phyloP scores from a whole-genome alignment of 2,888 invertebrate species.

The Callyntrura sp. region DNA sequence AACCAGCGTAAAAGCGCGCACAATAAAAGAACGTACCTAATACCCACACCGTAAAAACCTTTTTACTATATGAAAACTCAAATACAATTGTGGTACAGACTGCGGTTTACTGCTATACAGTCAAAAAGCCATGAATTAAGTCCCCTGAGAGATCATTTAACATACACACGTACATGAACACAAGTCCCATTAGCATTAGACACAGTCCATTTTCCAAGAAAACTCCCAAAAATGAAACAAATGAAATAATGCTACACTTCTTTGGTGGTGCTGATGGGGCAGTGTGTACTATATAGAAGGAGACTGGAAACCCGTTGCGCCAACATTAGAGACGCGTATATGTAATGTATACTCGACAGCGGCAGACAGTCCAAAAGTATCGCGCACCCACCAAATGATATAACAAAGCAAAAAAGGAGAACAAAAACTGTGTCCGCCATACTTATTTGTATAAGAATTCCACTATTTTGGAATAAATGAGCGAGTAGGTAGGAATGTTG shows the following conservation, averaged over 20 bases:
- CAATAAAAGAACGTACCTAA: not conserved
- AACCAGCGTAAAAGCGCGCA: constrained; percentile 34
- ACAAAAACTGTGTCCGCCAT: constrained; percentile 30
- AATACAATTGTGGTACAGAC: constrained; percentile 65
- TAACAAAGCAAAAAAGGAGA: not conserved
- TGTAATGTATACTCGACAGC: not conserved
- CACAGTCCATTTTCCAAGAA: constrained; percentile 82
- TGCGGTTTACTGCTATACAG: constrained; percentile 52
- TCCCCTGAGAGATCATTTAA: constrained; percentile 82
- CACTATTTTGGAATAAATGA: constrained; percentile 37
- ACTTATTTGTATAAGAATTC: constrained; percentile 1
- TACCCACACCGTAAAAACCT: not conserved
- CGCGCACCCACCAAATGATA: not conserved
- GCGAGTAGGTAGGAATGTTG: not conserved
- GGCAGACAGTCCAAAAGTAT: not conserved
- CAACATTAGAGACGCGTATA: not conserved
- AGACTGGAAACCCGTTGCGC: not conserved
- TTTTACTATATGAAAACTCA: not conserved
- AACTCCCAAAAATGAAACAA: constrained; percentile 81
- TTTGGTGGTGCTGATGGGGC: constrained; percentile 28
- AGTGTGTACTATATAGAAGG: too few species aligned
- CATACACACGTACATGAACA: constrained; percentile 80
- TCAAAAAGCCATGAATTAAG: constrained; percentile 71
- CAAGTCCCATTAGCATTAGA: constrained; percentile 82
- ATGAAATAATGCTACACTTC: constrained; percentile 78